Evolutionary conservation across 2,113 vertebrate genomes (phyloP).

Genomic region (Sinocyclocheilus anshuiensis): DNA sequence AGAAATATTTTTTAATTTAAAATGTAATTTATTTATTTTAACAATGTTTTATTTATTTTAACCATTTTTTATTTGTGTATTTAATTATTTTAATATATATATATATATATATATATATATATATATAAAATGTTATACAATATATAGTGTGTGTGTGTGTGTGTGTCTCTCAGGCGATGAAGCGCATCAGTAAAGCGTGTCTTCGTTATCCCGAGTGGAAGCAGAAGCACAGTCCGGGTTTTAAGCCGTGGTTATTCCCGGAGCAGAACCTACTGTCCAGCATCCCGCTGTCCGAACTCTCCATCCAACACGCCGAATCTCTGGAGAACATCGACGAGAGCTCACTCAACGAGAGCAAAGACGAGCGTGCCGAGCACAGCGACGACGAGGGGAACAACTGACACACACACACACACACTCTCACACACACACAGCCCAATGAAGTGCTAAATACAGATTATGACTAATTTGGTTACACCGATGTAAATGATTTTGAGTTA

Average conservation of each 20-base stretch:
- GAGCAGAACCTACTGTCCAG: constrained; percentile 87
- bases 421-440: neutral
- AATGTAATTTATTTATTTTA: too few relatives aligned
- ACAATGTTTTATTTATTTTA: too few relatives aligned
- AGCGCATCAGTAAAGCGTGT: constrained; percentile 90
- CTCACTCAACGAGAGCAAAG: constrained; percentile 78
- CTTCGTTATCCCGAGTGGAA: constrained; percentile 92
- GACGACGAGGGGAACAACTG: constrained; percentile 80
- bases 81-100: too few relatives aligned
- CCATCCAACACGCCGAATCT: constrained; percentile 87
- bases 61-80: too few relatives aligned
- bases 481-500: neutral
- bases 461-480: neutral
- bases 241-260: constrained; percentile 91
- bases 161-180: constrained; percentile 82
- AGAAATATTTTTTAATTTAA: too few relatives aligned
- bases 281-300: constrained; percentile 84
- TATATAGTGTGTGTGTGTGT: neutral
- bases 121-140: too few relatives aligned
- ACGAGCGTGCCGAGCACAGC: constrained; percentile 83
- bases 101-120: too few relatives aligned
- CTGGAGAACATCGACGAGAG: constrained; percentile 97
- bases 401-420: constrained; percentile 34
- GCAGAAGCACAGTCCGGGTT: constrained; percentile 82
- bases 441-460: neutral